Evolutionary conservation across 2,797 vertebrate species (phyloP).

Genomic region (Periparus ater): DNA sequence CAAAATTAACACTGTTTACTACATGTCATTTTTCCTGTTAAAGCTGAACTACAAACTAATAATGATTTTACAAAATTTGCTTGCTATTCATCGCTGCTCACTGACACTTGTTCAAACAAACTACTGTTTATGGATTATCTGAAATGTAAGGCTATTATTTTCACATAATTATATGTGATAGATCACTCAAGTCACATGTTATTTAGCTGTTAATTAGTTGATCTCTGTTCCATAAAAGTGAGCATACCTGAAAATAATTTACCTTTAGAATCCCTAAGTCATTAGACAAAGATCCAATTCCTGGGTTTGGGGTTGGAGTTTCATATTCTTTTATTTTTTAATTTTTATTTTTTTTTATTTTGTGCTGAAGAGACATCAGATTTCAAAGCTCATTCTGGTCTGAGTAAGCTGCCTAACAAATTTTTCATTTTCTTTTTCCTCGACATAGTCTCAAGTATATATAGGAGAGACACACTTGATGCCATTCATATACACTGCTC

Average conservation of each 20-base stretch:
- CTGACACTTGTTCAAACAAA: slow-evolving; percentile 33
- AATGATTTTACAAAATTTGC: background rate
- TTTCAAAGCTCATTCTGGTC: background rate
- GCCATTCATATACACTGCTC: background rate
- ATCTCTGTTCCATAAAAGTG: slow-evolving; percentile 1
- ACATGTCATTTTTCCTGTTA: background rate
- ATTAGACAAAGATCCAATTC: background rate
- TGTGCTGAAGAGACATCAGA: background rate
- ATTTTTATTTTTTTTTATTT: no score
- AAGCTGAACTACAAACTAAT: background rate
- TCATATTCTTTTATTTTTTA: no score
- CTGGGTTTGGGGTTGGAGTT: background rate
- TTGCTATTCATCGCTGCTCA: background rate
- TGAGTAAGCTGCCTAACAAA: background rate
- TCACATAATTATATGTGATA: slow-evolving; percentile 11
- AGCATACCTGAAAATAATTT: background rate
- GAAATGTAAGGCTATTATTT: slow-evolving; percentile 18
- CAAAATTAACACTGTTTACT: background rate
- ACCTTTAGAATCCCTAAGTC: background rate
- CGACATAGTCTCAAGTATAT: background rate
- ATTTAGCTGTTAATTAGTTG: slow-evolving; percentile 13
- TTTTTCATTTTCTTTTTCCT: background rate
- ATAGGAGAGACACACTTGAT: background rate
- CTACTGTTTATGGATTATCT: background rate
- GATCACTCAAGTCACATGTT: background rate